These are phyloP conservation scores for Dinomys branickii DNA, from an alignment of 2,113 vertebrate species.

Conservation along the genomic window DNA sequence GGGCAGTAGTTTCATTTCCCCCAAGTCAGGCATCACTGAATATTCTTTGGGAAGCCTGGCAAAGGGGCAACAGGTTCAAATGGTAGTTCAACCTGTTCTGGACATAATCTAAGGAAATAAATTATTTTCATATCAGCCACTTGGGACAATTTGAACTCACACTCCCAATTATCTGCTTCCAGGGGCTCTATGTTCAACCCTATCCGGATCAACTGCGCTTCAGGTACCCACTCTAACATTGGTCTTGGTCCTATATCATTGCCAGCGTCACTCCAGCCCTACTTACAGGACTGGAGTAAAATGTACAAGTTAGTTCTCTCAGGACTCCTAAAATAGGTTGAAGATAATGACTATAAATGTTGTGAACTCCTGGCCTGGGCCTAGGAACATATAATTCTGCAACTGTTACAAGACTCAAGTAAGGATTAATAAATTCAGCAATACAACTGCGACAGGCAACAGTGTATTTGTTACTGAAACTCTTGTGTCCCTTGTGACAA, in stretches of 20 bases:
- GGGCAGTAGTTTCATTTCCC: neutral
- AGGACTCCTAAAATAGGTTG: neutral
- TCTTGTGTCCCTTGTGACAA: neutral
- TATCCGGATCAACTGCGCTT: neutral
- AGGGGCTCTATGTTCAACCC: neutral
- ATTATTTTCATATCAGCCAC: slow-evolving; percentile 25
- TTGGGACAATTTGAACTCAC: slow-evolving; percentile 29
- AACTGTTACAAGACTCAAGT: neutral
- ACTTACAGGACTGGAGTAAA: neutral
- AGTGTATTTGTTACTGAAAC: neutral
- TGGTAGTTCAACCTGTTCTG: neutral
- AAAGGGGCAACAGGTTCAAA: neutral
- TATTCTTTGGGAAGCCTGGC: slow-evolving; percentile 29
- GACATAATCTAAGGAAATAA: neutral
- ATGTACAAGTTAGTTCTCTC: neutral
- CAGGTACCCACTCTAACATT: neutral
- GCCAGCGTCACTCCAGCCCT: neutral
- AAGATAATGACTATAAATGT: neutral
- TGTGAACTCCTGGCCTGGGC: neutral
- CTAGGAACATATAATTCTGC: neutral
- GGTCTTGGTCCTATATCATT: neutral
- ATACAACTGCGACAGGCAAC: neutral
- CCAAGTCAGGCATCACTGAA: slow-evolving; percentile 24
- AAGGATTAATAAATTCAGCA: neutral
- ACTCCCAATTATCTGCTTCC: slow-evolving; percentile 33